phyloP scores from a whole-genome alignment of 2,888 invertebrate genomes.

The Pammene fasciana region DNA sequence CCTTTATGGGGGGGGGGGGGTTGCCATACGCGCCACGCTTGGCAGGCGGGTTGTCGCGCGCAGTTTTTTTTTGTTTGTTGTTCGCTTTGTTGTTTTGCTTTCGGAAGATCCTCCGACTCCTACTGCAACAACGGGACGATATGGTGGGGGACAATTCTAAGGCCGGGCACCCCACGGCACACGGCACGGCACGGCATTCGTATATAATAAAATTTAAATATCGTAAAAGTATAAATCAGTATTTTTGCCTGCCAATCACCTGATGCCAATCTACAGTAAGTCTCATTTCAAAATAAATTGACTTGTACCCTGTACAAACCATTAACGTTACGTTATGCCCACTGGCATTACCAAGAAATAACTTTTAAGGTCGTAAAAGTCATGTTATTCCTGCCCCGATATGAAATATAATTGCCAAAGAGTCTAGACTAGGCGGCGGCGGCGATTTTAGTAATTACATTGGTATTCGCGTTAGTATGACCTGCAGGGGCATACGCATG shows the following conservation, averaged over 20 bases:
- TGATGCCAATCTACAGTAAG: neutral
- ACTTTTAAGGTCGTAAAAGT: neutral
- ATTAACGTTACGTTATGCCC: neutral
- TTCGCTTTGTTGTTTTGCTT: no score
- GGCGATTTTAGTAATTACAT: neutral
- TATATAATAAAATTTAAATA: no score
- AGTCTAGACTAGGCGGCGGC: slow-evolving; percentile 15
- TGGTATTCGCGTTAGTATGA: neutral
- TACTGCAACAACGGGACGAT: no score
- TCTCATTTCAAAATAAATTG: neutral
- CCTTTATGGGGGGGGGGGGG: no score
- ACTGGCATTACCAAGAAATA: neutral
- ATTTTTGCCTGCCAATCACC: neutral
- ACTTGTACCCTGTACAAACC: neutral
- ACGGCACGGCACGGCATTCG: no score
- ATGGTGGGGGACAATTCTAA: no score
- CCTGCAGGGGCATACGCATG: neutral
- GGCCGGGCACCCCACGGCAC: no score
- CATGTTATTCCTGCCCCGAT: neutral
- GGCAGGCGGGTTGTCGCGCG: no score
- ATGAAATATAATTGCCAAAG: neutral
- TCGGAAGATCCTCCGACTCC: no score
- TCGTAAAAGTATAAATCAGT: neutral
- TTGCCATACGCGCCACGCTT: no score
- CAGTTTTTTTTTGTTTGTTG: no score